Evolutionary conservation across 2,888 invertebrate genomes (phyloP).

Genomic region (Syrphus vitripennis): DNA sequence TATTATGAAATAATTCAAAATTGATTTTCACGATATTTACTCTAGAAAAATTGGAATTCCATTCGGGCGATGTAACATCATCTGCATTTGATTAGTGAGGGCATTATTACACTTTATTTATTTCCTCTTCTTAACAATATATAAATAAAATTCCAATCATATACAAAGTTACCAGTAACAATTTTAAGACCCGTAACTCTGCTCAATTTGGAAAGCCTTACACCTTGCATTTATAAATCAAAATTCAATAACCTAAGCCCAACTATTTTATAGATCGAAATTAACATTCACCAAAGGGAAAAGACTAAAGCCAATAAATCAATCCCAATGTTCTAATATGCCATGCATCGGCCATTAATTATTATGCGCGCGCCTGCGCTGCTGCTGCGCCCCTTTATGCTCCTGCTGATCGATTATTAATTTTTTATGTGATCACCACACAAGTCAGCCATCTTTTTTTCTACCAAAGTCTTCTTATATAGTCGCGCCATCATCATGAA

Average conservation of each 20-base stretch:
- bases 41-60: too few relatives aligned
- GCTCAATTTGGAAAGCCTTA: neutral
- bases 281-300: slow-evolving; percentile 28
- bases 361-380: slow-evolving; percentile 45
- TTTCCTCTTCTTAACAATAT: too few relatives aligned
- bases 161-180: neutral
- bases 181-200: neutral
- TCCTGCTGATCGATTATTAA: slow-evolving; percentile 59
- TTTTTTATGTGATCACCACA: slow-evolving; percentile 41
- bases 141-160: too few relatives aligned
- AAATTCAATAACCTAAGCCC: slow-evolving; percentile 5
- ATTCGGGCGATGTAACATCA: too few relatives aligned
- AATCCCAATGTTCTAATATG: slow-evolving; percentile 57
- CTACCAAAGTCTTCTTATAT: neutral
- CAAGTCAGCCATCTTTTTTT: slow-evolving; percentile 36
- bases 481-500: slow-evolving; percentile 18
- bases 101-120: too few relatives aligned
- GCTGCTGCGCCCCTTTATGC: neutral
- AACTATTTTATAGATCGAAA: slow-evolving; percentile 5
- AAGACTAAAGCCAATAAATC: slow-evolving; percentile 49
- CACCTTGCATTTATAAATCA: slow-evolving; percentile 36
- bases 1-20: too few relatives aligned
- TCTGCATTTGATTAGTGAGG: too few relatives aligned
- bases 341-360: slow-evolving; percentile 58
- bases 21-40: too few relatives aligned